Percentiles rank a stretch among this genome's conserved stretches.
These are phyloP conservation scores for Cisticola juncidis DNA, from an alignment of 2,113 vertebrate genomes.

Conservation along the genomic window DNA sequence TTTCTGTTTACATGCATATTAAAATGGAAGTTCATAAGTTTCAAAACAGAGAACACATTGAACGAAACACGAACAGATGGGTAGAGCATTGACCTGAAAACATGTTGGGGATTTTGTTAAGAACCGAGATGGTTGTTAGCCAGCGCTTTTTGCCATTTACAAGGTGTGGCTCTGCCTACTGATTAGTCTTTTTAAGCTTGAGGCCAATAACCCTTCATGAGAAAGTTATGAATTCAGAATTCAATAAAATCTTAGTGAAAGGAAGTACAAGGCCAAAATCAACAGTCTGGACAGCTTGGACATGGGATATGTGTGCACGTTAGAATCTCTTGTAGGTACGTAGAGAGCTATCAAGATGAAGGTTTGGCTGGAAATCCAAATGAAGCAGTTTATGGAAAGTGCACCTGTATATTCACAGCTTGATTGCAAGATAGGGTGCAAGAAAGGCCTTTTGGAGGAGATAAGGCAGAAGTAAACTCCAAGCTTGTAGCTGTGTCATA, in stretches of 20 bases:
- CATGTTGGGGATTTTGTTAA: neutral
- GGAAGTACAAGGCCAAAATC: neutral
- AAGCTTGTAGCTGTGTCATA: accelerated
- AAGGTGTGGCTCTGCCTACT: neutral
- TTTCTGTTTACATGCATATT: neutral
- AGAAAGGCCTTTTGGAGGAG: neutral
- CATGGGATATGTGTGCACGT: accelerated
- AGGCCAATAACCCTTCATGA: neutral
- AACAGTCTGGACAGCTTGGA: accelerated
- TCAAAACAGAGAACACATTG: neutral
- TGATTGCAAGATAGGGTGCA: neutral
- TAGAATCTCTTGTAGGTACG: neutral
- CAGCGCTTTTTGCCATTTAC: neutral
- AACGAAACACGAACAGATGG: neutral
- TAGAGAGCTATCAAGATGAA: neutral
- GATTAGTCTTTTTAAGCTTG: neutral
- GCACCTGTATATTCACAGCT: neutral
- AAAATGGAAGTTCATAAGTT: neutral
- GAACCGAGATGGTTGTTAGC: neutral
- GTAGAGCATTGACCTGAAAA: neutral
- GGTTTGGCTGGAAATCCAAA: neutral
- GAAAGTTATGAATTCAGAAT: neutral
- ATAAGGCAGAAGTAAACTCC: neutral
- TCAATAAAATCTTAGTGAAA: neutral
- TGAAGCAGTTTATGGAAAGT: neutral